A percentile compares a stretch with the other conserved stretches of the same genome.
Conservation (phyloP, 2,113 vertebrate genomes). For the Seriola quinqueradiata region DNA sequence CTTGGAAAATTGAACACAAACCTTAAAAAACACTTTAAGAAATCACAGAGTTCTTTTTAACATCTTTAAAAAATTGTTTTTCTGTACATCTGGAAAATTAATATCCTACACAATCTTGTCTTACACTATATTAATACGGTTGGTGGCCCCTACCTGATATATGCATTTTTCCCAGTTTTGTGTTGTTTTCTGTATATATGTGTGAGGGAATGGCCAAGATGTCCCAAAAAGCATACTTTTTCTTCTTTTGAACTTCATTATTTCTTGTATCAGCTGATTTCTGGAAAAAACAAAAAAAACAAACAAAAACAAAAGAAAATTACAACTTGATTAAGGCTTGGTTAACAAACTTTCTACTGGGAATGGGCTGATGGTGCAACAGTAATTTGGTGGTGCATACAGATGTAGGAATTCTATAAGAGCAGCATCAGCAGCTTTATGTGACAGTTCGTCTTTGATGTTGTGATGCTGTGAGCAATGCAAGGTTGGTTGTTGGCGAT, state of each 20-base stretch:
- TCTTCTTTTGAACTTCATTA: background rate
- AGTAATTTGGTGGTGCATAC: constrained; percentile 5
- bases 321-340: background rate
- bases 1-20: no score
- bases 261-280: background rate
- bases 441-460: constrained; percentile 59
- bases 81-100: background rate
- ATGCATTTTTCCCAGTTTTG: background rate
- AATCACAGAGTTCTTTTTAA: background rate
- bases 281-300: background rate
- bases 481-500: constrained; percentile 53
- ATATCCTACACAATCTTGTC: background rate
- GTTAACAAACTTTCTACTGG: background rate
- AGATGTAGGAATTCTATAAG: constrained; percentile 15
- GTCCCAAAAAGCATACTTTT: background rate
- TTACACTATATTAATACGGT: background rate
- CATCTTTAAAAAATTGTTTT: background rate
- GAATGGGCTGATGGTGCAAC: background rate
- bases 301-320: no score
- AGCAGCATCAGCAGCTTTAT: constrained; percentile 53
- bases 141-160: no score
- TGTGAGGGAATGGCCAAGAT: background rate
- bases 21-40: background rate
- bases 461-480: constrained; percentile 12
- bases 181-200: background rate